Base-by-base conservation (phyloP, 2,888 invertebrate species). In the Psylliodes chrysocephalus region DNA sequence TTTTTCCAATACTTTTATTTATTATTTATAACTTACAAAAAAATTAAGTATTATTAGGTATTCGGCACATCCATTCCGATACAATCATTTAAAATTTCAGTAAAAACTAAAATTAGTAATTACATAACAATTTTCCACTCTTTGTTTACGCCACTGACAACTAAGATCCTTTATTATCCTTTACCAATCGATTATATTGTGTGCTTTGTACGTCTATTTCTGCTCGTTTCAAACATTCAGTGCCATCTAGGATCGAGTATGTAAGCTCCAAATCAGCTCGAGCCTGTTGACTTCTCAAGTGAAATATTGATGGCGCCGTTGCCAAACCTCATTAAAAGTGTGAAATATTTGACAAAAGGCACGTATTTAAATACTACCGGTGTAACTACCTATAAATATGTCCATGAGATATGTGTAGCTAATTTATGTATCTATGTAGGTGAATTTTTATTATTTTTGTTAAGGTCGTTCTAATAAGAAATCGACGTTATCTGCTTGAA, bases 271-370 rank as follows among this genome's bases (percentile, higher is more conserved):
- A 52, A 57, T 63, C 51, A 12, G 42, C 57, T 63, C 44, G 63
- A 52, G 63, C 63, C 63, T 63, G 63, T 63, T 63, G 63, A 57
- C 63, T 63, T 46, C 35, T 52, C 57, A 35, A 52, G 47, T 51
- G 42, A 57, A 63, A 57, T 42, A 57, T 52, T 57, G 44, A 28
- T 40, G 46, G 38, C 63, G 19, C 2, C 25, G 57, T 44, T 63
- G 63, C 52, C 63, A 56, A 10, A 17, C 18, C 6, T 22, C 22
- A 2, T 22, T 4, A 4, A 6, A 22, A 22, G 6, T 22, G 3
- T 6, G 2, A 22, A 22, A 6, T n/a, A n/a, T 22, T 22, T 22
- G 6, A 22, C 3, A 6, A 22, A 22, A 22, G 22, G 22, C 22
- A 17, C 1, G 7, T 17, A 17, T 12, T 15, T n/a, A 15, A 40